Percentiles rank a stretch among this genome's conserved stretches.
Evolutionary conservation across 2,113 vertebrate genomes (phyloP).

Genomic region (Laticauda laticaudata): DNA sequence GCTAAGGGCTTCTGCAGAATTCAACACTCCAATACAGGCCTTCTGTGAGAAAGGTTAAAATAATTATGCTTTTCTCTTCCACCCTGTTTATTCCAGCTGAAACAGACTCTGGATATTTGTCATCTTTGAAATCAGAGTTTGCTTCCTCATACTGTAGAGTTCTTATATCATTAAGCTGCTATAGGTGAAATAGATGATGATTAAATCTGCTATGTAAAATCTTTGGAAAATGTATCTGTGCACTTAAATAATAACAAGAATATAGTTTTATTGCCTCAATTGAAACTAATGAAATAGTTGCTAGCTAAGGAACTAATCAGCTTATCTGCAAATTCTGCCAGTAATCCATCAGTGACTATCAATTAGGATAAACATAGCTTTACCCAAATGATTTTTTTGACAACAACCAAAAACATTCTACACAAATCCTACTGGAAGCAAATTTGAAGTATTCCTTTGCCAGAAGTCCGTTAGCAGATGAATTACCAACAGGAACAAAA

Average conservation of each 20-base stretch:
- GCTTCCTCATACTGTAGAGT: background rate
- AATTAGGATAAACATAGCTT: background rate
- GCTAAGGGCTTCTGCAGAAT: background rate
- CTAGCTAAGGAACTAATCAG: background rate
- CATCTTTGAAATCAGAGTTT: background rate
- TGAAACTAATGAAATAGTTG: background rate
- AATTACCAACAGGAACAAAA: background rate
- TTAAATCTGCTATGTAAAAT: background rate
- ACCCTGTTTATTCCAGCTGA: background rate
- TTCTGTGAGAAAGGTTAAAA: background rate
- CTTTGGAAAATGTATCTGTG: background rate
- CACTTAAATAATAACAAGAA: background rate
- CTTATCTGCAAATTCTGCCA: background rate
- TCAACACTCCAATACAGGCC: background rate
- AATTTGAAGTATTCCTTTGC: background rate
- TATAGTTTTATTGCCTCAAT: background rate
- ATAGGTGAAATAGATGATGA: background rate
- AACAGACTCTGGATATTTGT: background rate
- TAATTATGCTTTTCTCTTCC: background rate
- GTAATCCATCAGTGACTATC: background rate
- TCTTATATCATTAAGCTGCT: background rate
- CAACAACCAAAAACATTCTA: background rate
- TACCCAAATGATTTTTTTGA: background rate
- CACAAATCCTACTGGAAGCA: background rate
- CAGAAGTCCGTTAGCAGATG: background rate